Base-by-base conservation (phyloP, 2,888 invertebrate species). In the Conomelus anceps region DNA sequence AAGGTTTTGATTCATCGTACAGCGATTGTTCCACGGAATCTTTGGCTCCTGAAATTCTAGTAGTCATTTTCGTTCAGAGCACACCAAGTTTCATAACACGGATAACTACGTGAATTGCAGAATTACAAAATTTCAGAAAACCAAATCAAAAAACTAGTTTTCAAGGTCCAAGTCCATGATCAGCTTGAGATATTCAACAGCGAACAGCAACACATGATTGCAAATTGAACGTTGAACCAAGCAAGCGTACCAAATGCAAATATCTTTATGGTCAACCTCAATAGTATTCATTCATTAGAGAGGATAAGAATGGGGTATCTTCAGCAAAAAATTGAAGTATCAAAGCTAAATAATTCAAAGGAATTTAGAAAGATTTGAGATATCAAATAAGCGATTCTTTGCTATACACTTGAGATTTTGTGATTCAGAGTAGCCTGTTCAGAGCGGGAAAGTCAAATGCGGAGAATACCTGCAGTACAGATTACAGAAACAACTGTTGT, bases 1-100 rank as follows among this genome's bases (percentile, higher is more conserved):
- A 97, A 88, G 97, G 96, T 92, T 96, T 97, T 90, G 93, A 94
- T 89, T 95, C 94, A 93, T 97, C 97, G 88, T 93, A 93, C 86
- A 97, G 93, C 24, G 94, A 94, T 91, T 94, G 94, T 88, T 96
- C 95, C 89, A 97, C 92, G 20, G 94, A 93, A 86, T 95, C 95
- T 92, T 95, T 96, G 91, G 94, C 93, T 91, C 94, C 94, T 7
- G 93, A 93, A 90, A 95, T 92, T 93, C 93, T 94, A 90, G 93
- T 93, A 89, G 93, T 93, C 94, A 94, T 94, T 91, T 90, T 91
- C 85, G 11, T 63, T 63, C 3, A 63, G n/a, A 63, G n/a, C n/a
- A 7, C 13, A 3, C 20, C 63, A 63, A 26, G 26, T 7, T n/a
- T n/a, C 20, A 4, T n/a, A 63, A n/a, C 63, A 11, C 26, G n/a